A percentile compares a stretch with the other conserved stretches of the same genome.
These are phyloP conservation scores for Leucoptera coffeella DNA, from an alignment of 2,888 invertebrate species.

Conservation along the genomic window DNA sequence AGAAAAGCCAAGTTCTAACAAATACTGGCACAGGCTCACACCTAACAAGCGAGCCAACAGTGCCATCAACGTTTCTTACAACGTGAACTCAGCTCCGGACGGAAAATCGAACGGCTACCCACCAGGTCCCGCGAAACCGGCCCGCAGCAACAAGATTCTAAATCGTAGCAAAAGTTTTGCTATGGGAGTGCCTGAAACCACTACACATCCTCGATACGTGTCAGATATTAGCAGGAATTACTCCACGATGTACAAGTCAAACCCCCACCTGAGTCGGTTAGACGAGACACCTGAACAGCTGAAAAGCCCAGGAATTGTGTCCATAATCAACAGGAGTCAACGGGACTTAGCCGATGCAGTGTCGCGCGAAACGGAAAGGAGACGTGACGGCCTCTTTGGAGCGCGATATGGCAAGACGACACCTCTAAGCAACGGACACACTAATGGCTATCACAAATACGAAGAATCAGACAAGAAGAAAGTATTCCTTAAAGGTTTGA, in stretches of 20 bases:
- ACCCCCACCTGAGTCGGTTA: slow-evolving; percentile 66
- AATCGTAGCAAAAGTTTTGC: slow-evolving; percentile 82
- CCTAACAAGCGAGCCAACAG: slow-evolving; percentile 53
- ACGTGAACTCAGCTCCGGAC: slow-evolving; percentile 23
- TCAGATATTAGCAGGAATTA: slow-evolving; percentile 41
- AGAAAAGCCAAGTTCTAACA: slow-evolving; percentile 32
- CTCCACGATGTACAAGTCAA: slow-evolving; percentile 67
- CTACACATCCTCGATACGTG: slow-evolving; percentile 40
- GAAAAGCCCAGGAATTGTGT: slow-evolving; percentile 82
- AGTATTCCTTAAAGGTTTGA: slow-evolving; percentile 61
- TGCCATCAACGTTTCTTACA: slow-evolving; percentile 60
- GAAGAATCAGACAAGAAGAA: slow-evolving; percentile 58
- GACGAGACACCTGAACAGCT: slow-evolving; percentile 66
- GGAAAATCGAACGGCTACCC: slow-evolving; percentile 38
- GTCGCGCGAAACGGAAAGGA: slow-evolving; percentile 42
- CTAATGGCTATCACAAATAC: slow-evolving; percentile 36
- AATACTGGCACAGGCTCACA: slow-evolving; percentile 43
- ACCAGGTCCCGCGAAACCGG: slow-evolving; percentile 70
- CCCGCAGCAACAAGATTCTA: slow-evolving; percentile 70
- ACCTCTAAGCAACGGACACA: slow-evolving; percentile 38
- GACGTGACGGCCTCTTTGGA: slow-evolving; percentile 47
- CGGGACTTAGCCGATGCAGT: slow-evolving; percentile 65
- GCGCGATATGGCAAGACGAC: slow-evolving; percentile 53
- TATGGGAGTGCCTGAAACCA: slow-evolving; percentile 60
- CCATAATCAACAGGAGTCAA: slow-evolving; percentile 78